These are phyloP conservation scores for Lordiphosa mommai DNA, from an alignment of 1,140 invertebrate species.

Conservation along the genomic window DNA sequence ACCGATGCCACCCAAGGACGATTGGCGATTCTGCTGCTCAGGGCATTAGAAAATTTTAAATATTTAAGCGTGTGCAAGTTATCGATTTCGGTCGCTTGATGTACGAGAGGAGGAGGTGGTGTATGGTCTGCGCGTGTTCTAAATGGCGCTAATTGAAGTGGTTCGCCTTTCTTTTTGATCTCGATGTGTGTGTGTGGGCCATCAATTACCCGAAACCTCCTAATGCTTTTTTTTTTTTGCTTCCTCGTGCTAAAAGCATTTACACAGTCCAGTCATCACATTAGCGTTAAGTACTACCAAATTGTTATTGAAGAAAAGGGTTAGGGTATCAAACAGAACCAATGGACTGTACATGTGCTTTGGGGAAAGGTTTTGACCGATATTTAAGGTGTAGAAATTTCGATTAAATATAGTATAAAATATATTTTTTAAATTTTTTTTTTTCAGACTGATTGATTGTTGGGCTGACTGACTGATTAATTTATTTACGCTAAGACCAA, in stretches of 20 bases:
- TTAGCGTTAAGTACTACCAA: slow-evolving; percentile 53
- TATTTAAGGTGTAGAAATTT: no score
- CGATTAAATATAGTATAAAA: no score
- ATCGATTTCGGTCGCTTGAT: slow-evolving; percentile 46
- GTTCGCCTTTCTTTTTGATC: slow-evolving; percentile 29
- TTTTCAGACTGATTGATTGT: no score
- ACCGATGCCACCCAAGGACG: neutral
- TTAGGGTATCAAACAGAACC: neutral
- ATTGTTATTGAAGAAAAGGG: slow-evolving; percentile 38
- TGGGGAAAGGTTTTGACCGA: no score
- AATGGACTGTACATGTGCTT: neutral
- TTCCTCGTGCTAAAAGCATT: slow-evolving; percentile 43
- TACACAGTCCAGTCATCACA: slow-evolving; percentile 45
- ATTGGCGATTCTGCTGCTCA: slow-evolving; percentile 6
- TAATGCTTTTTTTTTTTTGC: slow-evolving; percentile 36
- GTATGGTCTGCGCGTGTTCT: slow-evolving; percentile 22
- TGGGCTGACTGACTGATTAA: no score
- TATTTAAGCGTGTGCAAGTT: slow-evolving; percentile 63
- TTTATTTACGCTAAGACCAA: no score
- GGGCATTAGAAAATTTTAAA: slow-evolving; percentile 42
- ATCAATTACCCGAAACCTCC: slow-evolving; percentile 59
- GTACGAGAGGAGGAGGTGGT: neutral
- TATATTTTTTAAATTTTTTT: no score
- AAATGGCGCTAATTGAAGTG: slow-evolving; percentile 67
- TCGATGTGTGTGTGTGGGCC: slow-evolving; percentile 17